Base-by-base conservation (phyloP, 2,888 invertebrate species). In the Melolontha melolontha region DNA sequence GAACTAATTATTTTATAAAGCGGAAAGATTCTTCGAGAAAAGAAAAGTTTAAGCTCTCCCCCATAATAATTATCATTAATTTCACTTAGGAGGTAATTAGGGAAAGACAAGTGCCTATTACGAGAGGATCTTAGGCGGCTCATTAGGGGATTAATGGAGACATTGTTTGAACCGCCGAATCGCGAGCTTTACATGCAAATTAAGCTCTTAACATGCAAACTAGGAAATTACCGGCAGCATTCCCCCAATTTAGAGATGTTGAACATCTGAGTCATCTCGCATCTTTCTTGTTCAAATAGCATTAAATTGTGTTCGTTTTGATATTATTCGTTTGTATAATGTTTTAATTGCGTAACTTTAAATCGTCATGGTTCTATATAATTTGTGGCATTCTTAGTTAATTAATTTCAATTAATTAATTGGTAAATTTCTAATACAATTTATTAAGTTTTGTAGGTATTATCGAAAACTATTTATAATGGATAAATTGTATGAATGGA, bases 141-240 rank as follows among this genome's bases (percentile, higher is more conserved):
- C 81, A 81, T 82, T 81, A 80, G 77, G 74, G 79, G 78, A 82
- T 81, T 83, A 82, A 82, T 81, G 81, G 81, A 81, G 81, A 81
- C 81, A 82, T 81, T 82, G 82, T 82, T 81, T 81, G 80, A 81
- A 77, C 76, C 75, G 74, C 76, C 76, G 76, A 78, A 79, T 75
- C 78, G 79, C 75, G 72, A 77, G 79, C 79, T 80, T 80, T 80
- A 80, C 80, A 82, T 82, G 82, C 79, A 82, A 82, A 82, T 82
- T 80, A 81, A 81, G 79, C 81, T 79, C 80, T 82, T 82, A 81
- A 76, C 81, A 81, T 82, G 81, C 81, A 82, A 82, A 82, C 80
- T 79, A 78, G 81, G 78, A 78, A 82, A 81, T 82, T 81, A 81
- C 78, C 79, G 49, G 65, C 55, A 49, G 41, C 64, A 40, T 54